Evolutionary conservation across 2,113 vertebrate species (phyloP), one percentile per base, ranked within the genome.

Genomic region (Upupa epops): DNA sequence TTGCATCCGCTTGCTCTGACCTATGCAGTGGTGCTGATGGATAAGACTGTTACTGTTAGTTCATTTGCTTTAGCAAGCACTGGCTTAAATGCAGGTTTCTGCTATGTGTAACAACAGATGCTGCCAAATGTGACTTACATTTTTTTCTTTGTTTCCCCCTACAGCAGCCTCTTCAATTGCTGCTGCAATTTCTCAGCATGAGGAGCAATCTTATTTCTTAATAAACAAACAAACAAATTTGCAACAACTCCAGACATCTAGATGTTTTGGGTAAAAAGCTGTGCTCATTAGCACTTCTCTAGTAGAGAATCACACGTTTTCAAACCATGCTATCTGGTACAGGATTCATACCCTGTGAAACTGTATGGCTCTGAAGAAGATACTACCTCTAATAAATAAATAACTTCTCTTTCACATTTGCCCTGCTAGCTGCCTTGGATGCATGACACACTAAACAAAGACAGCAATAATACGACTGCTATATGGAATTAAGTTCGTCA

Each of bases 221-320:
- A 94, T 85, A 87, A 91, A 91, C 82, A 95, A 96, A 81, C 83
- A 90, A 92, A 88, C 54, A 91, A 91, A 87, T 70, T 89, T 86
- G 63, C 86, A 85, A 89, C 63, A 85, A 22, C 81, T 88, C 48
- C 63, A 92, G 89, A 85, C 81, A 65, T 72, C 3, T 14, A 91
- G 49, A 80, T 88, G 17, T 70, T 94, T 90, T 4, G n/a, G 31
- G 51, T 90, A 77, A 88, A 91, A 86, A 32, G 15, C 66, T 82
- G 21, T 55, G 40, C 22, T 92, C 25, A 69, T 90, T 93, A 92
- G 40, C 37, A 48, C 75, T 91, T 92, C 25, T 94, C 19, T 51
- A 61, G 28, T 5, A 85, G 63, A 82, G 16, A 87, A 69, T 2
- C 82, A 66, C 20, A 69, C 26, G 86, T 93, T 84, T 58, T 34